Base-by-base conservation (phyloP, 1,140 invertebrate genomes). In the Cephus cinctus region DNA sequence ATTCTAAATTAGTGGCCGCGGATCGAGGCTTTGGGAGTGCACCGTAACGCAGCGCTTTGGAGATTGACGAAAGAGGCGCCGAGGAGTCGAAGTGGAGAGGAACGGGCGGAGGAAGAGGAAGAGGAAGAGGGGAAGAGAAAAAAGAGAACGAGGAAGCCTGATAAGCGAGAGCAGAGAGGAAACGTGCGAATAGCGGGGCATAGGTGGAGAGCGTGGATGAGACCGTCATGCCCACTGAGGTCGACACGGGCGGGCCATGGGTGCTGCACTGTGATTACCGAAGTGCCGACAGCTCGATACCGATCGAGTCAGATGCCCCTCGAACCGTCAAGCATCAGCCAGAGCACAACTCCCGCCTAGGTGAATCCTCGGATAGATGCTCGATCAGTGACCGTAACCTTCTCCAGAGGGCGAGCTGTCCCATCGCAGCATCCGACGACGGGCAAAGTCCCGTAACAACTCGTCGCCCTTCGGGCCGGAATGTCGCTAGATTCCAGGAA, bases 191-290 rank as follows among this genome's bases (percentile, higher is more conserved):
- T 20, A 50, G 41, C 46, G 54, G 52, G 55, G 47, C 48, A 50
- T 51, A 40, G 48, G 36, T 43, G 59, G 47, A 42, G 54, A 65
- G 59, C 52, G 54, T 57, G 58, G 66, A 64, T 61, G 68, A 72
- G 69, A 71, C 59, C 68, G 68, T 72, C 69, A 74, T 73, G 71
- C 68, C 54, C 61, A 63, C 51, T 63, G 66, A 58, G 68, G 65
- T 66, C 55, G 59, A 67, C 59, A 62, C 58, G 61, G 59, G 57
- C 61, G 61, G 61, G 66, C 63, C 63, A 58, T 65, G 61, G 63
- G 68, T 71, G 65, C 65, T 70, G 68, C 59, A 69, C 61, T 63
- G 61, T 63, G 52, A 64, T 11, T 15, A 23, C 39, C 18, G 39
- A 41, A 41, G 22, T 9, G 14, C 58, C 50, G 52, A 52, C 35